Evolutionary conservation across 2,113 vertebrate species (phyloP).

Genomic region (Raja brachyura): DNA sequence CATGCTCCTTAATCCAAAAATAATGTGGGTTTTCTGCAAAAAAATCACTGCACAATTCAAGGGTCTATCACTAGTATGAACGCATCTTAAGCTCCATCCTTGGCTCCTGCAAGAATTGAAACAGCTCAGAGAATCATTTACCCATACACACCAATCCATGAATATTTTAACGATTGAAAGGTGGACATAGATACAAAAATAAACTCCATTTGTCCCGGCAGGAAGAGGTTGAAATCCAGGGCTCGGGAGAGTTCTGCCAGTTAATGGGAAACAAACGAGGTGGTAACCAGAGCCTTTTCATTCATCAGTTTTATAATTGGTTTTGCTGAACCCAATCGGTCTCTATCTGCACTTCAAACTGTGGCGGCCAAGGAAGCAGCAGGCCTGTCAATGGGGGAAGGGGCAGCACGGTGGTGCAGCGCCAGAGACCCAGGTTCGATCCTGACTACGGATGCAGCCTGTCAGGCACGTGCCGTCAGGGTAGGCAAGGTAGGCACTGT

Average conservation of each 20-base stretch:
- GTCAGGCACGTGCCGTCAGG: too few species aligned
- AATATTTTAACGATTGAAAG: neutral
- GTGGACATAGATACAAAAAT: neutral
- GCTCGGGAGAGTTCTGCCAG: neutral
- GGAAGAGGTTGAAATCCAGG: neutral
- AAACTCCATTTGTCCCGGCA: neutral
- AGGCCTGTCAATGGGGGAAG: neutral
- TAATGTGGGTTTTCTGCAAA: too few species aligned
- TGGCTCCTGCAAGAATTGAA: too few species aligned
- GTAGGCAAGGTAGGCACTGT: too few species aligned
- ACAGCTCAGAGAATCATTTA: neutral
- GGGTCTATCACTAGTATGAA: too few species aligned
- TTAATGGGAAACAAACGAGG: neutral
- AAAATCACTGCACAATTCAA: too few species aligned
- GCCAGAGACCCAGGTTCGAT: too few species aligned
- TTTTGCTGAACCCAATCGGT: constrained; percentile 1
- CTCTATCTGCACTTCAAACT: neutral
- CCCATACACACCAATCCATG: neutral
- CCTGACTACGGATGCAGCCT: too few species aligned
- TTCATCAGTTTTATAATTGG: neutral
- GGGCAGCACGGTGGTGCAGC: too few species aligned
- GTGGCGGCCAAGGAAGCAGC: neutral
- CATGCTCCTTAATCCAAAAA: too few species aligned
- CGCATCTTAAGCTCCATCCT: too few species aligned
- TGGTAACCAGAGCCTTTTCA: neutral